A percentile compares a stretch with the other conserved stretches of the same genome.
These are phyloP conservation scores for Caenorhabditis sp. DNA, from an alignment of 2,888 invertebrate genomes.

Conservation along the genomic window DNA sequence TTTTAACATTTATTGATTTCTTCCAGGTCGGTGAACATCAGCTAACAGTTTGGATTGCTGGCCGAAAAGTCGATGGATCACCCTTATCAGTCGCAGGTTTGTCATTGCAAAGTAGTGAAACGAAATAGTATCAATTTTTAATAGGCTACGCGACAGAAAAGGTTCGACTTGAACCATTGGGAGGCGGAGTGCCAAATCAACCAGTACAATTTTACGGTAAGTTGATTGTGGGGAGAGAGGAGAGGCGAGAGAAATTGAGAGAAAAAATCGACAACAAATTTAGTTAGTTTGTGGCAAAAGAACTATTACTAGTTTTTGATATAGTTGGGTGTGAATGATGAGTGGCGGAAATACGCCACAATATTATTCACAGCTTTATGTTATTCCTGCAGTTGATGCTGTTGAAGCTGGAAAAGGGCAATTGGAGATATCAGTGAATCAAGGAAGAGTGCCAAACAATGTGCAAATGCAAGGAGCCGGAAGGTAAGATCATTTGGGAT, in stretches of 20 bases:
- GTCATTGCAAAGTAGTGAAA: neutral
- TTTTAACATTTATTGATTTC: neutral
- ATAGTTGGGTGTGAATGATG: neutral
- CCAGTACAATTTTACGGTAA: conserved; percentile 94
- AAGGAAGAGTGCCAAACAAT: conserved; percentile 97
- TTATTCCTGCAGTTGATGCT: conserved; percentile 84
- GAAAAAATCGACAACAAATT: conserved; percentile 7
- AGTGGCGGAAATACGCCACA: conserved; percentile 17
- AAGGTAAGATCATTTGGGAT: conserved; percentile 72
- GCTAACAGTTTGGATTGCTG: conserved; percentile 87
- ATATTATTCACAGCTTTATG: conserved; percentile 66
- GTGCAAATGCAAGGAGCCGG: conserved; percentile 93
- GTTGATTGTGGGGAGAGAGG: conserved; percentile 28
- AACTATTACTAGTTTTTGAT: neutral
- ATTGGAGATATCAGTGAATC: conserved; percentile 97
- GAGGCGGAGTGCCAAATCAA: conserved; percentile 91
- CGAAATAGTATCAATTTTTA: conserved; percentile 74
- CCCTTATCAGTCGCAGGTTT: conserved; percentile 57
- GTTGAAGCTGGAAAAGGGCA: conserved; percentile 98
- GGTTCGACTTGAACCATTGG: conserved; percentile 91
- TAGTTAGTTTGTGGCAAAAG: conserved; percentile 3
- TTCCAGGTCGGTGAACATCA: conserved; percentile 79
- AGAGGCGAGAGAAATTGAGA: conserved; percentile 12
- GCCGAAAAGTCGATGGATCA: conserved; percentile 77
- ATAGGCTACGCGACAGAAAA: conserved; percentile 78